These are phyloP conservation scores for Anthrax anthrax DNA, from an alignment of 2,888 invertebrate species.

Conservation along the genomic window DNA sequence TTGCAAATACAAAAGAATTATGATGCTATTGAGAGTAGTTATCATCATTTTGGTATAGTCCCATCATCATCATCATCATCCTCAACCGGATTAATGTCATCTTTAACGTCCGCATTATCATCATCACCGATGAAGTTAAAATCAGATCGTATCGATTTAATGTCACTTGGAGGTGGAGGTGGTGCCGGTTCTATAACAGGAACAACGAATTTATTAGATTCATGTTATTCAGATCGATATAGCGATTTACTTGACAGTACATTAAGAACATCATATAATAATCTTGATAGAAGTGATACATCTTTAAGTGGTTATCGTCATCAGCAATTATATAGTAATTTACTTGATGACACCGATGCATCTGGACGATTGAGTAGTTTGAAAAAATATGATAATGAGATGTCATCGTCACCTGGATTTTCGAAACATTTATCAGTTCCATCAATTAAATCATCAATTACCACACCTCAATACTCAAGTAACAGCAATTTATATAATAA, in stretches of 20 bases:
- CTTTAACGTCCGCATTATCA: not conserved
- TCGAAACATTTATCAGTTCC: not conserved
- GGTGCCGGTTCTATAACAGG: not conserved
- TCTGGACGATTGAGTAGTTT: not conserved
- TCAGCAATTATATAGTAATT: not conserved
- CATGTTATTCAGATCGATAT: not conserved
- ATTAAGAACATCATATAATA: not conserved
- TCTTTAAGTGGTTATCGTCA: not conserved
- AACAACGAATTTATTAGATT: conserved; percentile 8
- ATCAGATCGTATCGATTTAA: not conserved
- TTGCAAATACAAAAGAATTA: conserved; percentile 11
- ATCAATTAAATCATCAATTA: not conserved
- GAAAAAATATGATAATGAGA: not conserved
- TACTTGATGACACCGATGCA: not conserved
- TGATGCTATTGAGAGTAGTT: conserved; percentile 8
- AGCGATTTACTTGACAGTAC: not conserved
- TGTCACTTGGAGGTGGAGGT: not conserved
- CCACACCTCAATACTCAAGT: conserved; percentile 11
- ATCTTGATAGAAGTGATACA: not conserved
- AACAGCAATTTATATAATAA: conserved; percentile 27
- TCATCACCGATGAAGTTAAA: conserved; percentile 1
- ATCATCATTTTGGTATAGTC: not conserved
- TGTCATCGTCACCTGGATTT: not conserved
- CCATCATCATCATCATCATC: not conserved
- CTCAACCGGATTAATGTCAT: not conserved